Base-by-base conservation (phyloP, 2,888 invertebrate species). In the Notodonta ziczac region DNA sequence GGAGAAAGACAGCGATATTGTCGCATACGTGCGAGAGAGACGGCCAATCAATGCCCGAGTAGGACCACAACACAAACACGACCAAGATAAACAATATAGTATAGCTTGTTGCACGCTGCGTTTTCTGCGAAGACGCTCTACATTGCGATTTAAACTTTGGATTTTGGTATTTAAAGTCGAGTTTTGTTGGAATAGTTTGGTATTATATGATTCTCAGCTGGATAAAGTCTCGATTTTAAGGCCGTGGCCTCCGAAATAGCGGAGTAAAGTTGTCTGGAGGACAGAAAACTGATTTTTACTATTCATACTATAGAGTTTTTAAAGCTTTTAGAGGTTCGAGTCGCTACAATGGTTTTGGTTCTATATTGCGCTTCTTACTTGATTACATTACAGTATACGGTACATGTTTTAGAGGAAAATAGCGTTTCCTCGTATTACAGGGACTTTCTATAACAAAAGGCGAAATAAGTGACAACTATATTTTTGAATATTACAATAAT, bases 11-110 rank as follows among this genome's bases (percentile, higher is more conserved):
- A 62, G 62, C 58, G 64, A 65, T 60, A 74, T 44, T 62, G 59
- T 56, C 57, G 60, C 56, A 64, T 64, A 73, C 56, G 83, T 72
- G 72, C 52, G 66, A 87, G 70, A 67, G 83, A 75, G 86, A 85
- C 58, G 62, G 67, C 65, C 51, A 65, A 77, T 71, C 61, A 65
- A 69, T 71, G 74, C 73, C 69, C 75, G 78, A 85, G 82, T 82
- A 82, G 79, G 85, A 85, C 80, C 81, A 81, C 83, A 86, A 84
- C 81, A 86, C 78, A 87, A 87, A 86, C 84, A 86, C 76, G 77
- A 69, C 65, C 80, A 79, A 77, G 77, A 76, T 76, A 76, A 74
- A 72, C 58, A 63, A 81, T 78, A 73, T 76, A 73, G 78, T 76
- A 76, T 76, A 79, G 78, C 70, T 72, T 61, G 78, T 77, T 83